Evolutionary conservation across 2,797 vertebrate species (phyloP), one percentile per base, ranked within the genome.

Genomic region (Cyprinodon diabolis): DNA sequence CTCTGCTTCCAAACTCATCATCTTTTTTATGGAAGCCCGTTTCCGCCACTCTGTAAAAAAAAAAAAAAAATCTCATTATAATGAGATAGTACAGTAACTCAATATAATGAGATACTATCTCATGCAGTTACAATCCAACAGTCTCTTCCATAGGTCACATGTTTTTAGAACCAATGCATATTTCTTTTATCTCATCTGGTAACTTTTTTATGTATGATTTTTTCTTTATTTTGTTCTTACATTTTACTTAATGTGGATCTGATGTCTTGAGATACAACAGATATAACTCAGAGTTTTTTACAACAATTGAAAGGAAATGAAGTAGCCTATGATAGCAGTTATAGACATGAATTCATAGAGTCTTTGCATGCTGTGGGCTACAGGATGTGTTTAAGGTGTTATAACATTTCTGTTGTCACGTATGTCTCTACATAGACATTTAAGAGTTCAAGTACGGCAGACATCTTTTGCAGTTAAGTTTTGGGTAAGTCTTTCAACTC

Each of bases 301-400:
- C 17, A 8, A 19, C 1, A 37, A 60, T 19, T 19, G 4, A 37
- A 17, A 37, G 57, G 2, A 58, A 58, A 58, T 57, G 19, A 37
- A 37, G 3, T 17, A 19, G 19, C 8, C 58, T 19, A 62, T 5
- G 19, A 62, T 60, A 62, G 0, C 12, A 17, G 37, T 13, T n/a
- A 19, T 56, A 52, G 68, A 69, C 3, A 69, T 69, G 35, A 55
- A 43, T 52, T 69, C 68, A 69, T 45, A 69, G 6, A 19, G 48
- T 67, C 17, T 19, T 2, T 62, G 19, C 11, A 43, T 2, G 9
- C 19, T 45, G 40, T 45, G 40, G n/a, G 35, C 30, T 19, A 37
- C 57, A 60, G 30, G 30, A 60, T 60, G 30, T 1, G 9, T 66
- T 66, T 66, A n/a, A 66, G 63, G 43, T 23, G 6, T 6, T 14